Percentiles rank a stretch among this genome's conserved stretches.
These are phyloP conservation scores for Rhinoderma darwinii DNA, from an alignment of 2,113 vertebrate species.

Conservation along the genomic window DNA sequence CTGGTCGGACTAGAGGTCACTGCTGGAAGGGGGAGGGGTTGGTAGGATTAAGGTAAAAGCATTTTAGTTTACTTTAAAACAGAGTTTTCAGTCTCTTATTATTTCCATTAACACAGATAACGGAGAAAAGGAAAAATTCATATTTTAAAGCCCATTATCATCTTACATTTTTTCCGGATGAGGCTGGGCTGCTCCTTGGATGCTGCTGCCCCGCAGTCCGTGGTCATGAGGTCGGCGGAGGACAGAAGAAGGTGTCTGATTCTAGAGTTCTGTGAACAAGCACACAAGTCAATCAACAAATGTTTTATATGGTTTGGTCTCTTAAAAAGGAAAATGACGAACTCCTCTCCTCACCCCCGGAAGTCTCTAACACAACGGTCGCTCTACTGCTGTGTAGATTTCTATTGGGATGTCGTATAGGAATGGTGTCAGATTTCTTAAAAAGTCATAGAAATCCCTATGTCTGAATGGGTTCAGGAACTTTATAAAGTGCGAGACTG, in stretches of 20 bases:
- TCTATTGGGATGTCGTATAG: too few species aligned
- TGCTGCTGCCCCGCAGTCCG: constrained; percentile 58
- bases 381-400: too few species aligned
- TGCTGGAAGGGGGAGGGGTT: not conserved
- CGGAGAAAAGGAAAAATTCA: not conserved
- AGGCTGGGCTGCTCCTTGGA: constrained; percentile 61
- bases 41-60: not conserved
- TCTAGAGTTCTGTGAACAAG: constrained; percentile 80
- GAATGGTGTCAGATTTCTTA: too few species aligned
- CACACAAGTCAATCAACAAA: not conserved
- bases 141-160: not conserved
- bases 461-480: too few species aligned
- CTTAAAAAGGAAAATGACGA: not conserved
- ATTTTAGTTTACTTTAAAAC: too few species aligned
- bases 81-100: not conserved
- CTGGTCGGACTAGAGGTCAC: not conserved
- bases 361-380: too few species aligned
- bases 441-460: too few species aligned
- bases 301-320: not conserved
- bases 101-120: not conserved
- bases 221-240: constrained; percentile 69
- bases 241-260: constrained; percentile 85
- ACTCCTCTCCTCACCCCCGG: too few species aligned
- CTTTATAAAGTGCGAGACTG: too few species aligned
- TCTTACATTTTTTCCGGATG: constrained; percentile 75